Evolutionary conservation across 23 tunicate species (phyloP), one percentile per base, ranked within the genome.

Genomic region (Trididemnum clinides): DNA sequence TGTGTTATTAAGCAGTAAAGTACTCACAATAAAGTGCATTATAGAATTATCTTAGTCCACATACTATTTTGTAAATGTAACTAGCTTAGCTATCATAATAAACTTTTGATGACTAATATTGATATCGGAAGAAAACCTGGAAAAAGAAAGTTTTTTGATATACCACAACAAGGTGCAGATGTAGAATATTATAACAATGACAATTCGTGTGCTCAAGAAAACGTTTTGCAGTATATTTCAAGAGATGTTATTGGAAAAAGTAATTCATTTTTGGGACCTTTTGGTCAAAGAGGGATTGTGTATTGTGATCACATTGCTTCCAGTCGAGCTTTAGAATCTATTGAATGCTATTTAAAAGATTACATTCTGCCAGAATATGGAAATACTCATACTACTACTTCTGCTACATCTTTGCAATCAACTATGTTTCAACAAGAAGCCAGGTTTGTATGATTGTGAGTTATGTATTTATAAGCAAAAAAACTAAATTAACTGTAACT

Each of bases 291-390:
- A 32, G 88, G 78, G 59, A 58, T 97, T 1, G 65, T 86, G 25
- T 97, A 97, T 69, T 97, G 99, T 71, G 99, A 97, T 85, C 83
- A 97, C 32, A 89, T 89, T 39, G 99, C 99, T 28, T 87, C 97
- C 1, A 97, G 97, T 5, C 38, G 88, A 66, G 90, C 99, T 7
- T 49, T 97, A 39, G 36, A 77, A 19, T 92, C 87, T 20, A 88
- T 92, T 57, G 99, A 97, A 85, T 44, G 73, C 26, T 97, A 85
- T 82, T 82, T 97, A 21, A 66, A 70, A 20, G 78, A 97, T 7
- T 64, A 97, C 62, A 82, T 97, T 23, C 51, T 97, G 2, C 97
- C 99, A 6, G 73, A 34, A 32, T 97, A 97, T 89, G 99, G 94
- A 66, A 97, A 97, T 33, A 88, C 93, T 3, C 99, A 97, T 63